Base-by-base conservation (phyloP, 2,113 vertebrate species). In the Australoheros scitulus region DNA sequence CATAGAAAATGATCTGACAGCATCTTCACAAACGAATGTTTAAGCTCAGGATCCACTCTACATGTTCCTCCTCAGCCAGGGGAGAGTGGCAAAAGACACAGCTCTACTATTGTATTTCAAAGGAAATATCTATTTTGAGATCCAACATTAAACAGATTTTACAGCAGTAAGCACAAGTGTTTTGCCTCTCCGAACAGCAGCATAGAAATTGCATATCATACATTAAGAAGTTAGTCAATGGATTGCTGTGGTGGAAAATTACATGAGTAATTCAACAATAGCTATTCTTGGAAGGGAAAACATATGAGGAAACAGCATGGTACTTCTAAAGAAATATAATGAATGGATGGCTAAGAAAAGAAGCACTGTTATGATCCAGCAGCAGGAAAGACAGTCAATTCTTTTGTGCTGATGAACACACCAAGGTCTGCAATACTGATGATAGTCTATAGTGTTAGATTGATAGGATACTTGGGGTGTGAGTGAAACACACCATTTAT, bases 401-500 rank as follows among this genome's bases (percentile, higher is more conserved):
- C 77, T 43, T 68, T 85, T 82, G 13, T 72, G 75, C 76, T 80
- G 79, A 86, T 65, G 72, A 86, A 76, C 59, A 43, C 81, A 63
- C 80, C 86, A 91, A 88, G 84, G 86, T 81, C 86, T 87, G 24
- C 76, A 85, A 76, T 65, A 84, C 68, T 77, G 85, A 83, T 86
- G 88, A 79, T 91, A 81, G 81, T 76, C 61, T 75, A 79, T 92
- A 84, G 92, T 89, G 79, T 92, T 87, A 87, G 86, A 94, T 90
- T 92, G 90, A 94, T 93, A 60, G 84, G 85, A 91, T 88, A 85
- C 85, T 91, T 90, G 74, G 81, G 68, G 76, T 81, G 83, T 79
- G 88, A 91, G 88, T 88, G 72, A 88, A 91, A 92, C 72, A 83
- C 78, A 85, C 75, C 83, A 90, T 92, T 88, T 87, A 76, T 93